Evolutionary conservation across 2,113 vertebrate genomes (phyloP), one percentile per base, ranked within the genome.

Genomic region (Arothron firmamentum): DNA sequence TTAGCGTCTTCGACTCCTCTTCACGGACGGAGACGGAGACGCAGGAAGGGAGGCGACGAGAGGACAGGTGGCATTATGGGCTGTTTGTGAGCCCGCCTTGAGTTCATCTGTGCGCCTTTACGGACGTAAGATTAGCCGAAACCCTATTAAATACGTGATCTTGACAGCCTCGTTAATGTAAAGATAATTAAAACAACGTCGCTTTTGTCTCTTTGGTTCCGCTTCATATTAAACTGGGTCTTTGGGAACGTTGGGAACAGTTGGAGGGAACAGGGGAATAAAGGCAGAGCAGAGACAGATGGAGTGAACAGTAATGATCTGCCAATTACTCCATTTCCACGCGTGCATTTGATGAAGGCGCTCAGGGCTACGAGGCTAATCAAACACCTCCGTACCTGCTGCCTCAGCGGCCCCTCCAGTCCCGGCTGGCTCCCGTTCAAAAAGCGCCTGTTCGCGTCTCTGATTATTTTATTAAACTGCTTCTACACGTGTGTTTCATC

Each of bases 271-370:
- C 52, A 55, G 16, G 12, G 20, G 28, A 17, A 52, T 55, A 19
- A 28, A 54, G 61, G 31, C 52, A 2, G 15, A 58, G 67, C 31
- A 9, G 53, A 55, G 8, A 19, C 48, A 45, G 38, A 46, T 59
- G 25, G 68, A 50, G 56, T 45, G 55, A 17, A 54, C 1, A 28
- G 28, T 51, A 47, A 41, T 47, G 4, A 77, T 65, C 75, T 46
- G 62, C 59, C 75, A 82, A 65, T 78, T 78, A 78, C 56, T 74
- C 62, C 56, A 47, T 74, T 80, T 74, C 69, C 76, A 16, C 47
- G 25, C 60, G 43, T 62, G 69, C 34, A 31, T 67, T 67, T 64
- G 72, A 72, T 66, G 55, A 75, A 59, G 51, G 55, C 7, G 57
- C 75, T 72, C 65, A 13, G 50, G 70, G 74, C 63, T 54, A 41